Evolutionary conservation across 1,140 invertebrate genomes (phyloP), one percentile per base, ranked within the genome.

Genomic region (Lineus longissimus): DNA sequence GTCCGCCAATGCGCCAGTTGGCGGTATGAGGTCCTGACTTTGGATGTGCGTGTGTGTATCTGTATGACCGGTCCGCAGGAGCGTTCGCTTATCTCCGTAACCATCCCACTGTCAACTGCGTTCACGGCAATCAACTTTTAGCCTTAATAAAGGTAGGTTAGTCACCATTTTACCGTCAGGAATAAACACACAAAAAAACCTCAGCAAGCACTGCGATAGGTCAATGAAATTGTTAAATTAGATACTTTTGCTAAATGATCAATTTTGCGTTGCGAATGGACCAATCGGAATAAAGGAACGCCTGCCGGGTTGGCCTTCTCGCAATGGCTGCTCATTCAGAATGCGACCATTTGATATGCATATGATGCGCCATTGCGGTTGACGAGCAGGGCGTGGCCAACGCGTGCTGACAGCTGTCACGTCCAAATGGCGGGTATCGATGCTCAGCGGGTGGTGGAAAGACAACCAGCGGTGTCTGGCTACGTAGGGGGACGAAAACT

Each of bases 141-240:
- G 47, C 47, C 47, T 51, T 51, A 51, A 51, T 51, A 51, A 51
- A 51, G 6, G n/a, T 51, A 9, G 47, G 47, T 51, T 51, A 51
- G 25, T 51, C 47, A 51, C 47, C 47, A 51, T 51, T 51, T 51
- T 19, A 27, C 47, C 6, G 47, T 51, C 47, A 7, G n/a, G 47
- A 6, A 51, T 51, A 51, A 51, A 51, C 47, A 51, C 19, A 51
- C 47, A 51, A 51, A 51, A 51, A 51, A 4, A 6, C 47, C 47
- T 51, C 47, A 23, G 47, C 47, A 19, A 23, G 47, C 47, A 19
- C 47, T 51, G 47, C 47, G 47, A 51, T 51, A 51, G 47, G 47
- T 27, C 47, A 23, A 51, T 23, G n/a, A 19, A 27, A 19, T 27
- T 19, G 47, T 27, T 51, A 27, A 51, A 51, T 51, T 51, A 51